Base-by-base conservation (phyloP, 2,888 invertebrate genomes). In the Zonitis immaculata region DNA sequence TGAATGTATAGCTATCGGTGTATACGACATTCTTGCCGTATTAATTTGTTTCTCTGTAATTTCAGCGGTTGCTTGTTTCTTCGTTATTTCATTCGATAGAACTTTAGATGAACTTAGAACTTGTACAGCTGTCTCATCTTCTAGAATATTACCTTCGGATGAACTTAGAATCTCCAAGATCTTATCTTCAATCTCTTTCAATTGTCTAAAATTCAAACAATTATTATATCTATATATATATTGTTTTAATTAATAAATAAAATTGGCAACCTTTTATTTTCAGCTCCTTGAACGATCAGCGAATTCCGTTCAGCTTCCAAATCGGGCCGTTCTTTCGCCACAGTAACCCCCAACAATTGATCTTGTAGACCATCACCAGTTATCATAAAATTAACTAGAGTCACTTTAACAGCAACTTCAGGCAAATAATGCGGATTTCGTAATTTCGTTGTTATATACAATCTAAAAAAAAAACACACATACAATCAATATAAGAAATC, bases 361-460 rank as follows among this genome's bases (percentile, higher is more conserved):
- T 94, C 95, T 76, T 92, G 86, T 25, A 96, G 77, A 1, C 96
- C 96, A 49, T 86, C 88, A 39, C 85, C 83, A 4, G 95, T 95
- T 63, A 96, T 87, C 89, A 93, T 91, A 71, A 96, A 96, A 77
- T 95, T 95, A 2, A 96, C 81, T 18, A 96, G 73, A 1, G 94
- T 91, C 6, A 91, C 89, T 73, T 95, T 93, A 0, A 94, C 94
- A 0, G 95, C 90, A 6, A 95, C 86, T 77, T 97, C 96, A 0
- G 96, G 95, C 49, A 95, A 75, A 72, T 95, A 96, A 76, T 95
- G 95, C 0, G 96, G 96, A 78, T 95, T 96, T 18, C 92, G 81
- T 43, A 95, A 76, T 72, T 95, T 95, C 2, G 96, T 95, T 14
- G 95, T 95, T 63, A 97, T 91, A 72, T 94, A 96, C 57, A 97